Evolutionary conservation across 53 echinoderm and acorn worm genomes (phyloP).

Genomic region (Pentamera pediparva): DNA sequence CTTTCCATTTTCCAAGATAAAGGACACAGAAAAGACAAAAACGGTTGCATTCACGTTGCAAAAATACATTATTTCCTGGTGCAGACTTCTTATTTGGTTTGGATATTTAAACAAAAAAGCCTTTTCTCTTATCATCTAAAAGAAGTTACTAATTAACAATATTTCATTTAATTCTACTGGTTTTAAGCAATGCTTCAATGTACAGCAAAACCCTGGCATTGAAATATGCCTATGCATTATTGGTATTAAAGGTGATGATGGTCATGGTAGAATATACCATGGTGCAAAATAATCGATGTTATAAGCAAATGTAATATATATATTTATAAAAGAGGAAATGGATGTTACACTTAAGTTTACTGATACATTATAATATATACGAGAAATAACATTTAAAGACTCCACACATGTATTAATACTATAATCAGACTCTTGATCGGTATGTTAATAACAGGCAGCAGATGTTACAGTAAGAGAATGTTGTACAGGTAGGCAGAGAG

Average conservation of each 20-base stretch:
- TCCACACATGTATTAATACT: slow-evolving; percentile 31
- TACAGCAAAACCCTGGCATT: slow-evolving; percentile 16
- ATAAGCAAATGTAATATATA: too few species aligned
- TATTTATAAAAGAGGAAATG: too few species aligned
- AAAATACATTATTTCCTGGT: slow-evolving; percentile 51
- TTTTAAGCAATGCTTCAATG: slow-evolving; percentile 34
- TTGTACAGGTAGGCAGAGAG: too few species aligned
- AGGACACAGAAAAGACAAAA: not conserved
- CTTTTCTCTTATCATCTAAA: slow-evolving; percentile 29
- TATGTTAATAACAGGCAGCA: too few species aligned
- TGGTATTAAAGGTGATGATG: slow-evolving; percentile 24
- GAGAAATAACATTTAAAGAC: slow-evolving; percentile 11
- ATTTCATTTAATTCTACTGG: slow-evolving; percentile 33
- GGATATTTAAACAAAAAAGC: slow-evolving; percentile 52
- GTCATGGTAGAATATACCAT: not conserved
- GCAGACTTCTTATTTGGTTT: slow-evolving; percentile 43
- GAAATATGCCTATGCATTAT: not conserved
- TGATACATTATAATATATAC: slow-evolving; percentile 34
- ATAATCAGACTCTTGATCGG: too few species aligned
- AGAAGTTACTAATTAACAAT: slow-evolving; percentile 29
- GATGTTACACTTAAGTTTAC: slow-evolving; percentile 11
- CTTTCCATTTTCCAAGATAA: too few species aligned
- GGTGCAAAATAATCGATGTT: slow-evolving; percentile 21
- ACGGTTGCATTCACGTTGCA: slow-evolving; percentile 22
- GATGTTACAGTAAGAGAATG: too few species aligned